These are phyloP conservation scores for Phataginus tricuspis DNA, from an alignment of 2,797 vertebrate species.

Conservation along the genomic window DNA sequence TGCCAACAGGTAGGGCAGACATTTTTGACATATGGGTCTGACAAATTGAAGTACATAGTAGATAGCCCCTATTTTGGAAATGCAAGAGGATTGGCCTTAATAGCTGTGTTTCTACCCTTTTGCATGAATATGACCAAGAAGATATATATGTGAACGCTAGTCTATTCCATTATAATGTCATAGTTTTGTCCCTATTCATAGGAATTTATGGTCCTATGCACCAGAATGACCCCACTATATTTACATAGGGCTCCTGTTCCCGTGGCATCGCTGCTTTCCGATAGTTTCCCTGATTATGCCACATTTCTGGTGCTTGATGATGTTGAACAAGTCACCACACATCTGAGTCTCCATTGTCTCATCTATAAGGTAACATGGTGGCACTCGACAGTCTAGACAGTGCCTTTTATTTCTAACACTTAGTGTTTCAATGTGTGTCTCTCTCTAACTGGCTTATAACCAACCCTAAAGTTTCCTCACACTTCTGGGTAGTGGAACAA, in stretches of 20 bases:
- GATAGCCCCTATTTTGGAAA: not conserved
- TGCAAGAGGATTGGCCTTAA: not conserved
- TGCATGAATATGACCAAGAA: not conserved
- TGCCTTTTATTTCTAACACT: not conserved
- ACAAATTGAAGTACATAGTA: not conserved
- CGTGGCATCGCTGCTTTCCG: not conserved
- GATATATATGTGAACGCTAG: not conserved
- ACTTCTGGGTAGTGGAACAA: not conserved
- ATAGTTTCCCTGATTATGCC: not conserved
- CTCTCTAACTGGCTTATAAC: not conserved
- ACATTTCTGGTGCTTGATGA: not conserved
- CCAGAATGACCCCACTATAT: not conserved
- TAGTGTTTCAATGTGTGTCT: not conserved
- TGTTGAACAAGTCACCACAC: fast-evolving
- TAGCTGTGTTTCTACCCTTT: not conserved
- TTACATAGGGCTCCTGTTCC: not conserved
- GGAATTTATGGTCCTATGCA: not conserved
- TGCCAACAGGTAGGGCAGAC: not conserved
- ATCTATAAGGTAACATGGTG: not conserved
- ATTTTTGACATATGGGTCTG: not conserved
- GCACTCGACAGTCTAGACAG: not conserved
- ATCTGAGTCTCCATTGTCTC: not conserved
- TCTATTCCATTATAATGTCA: not conserved
- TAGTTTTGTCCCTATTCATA: not conserved
- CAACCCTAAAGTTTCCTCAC: not conserved